Conservation (phyloP, 2,888 invertebrate species). For the Oligia latruncula region DNA sequence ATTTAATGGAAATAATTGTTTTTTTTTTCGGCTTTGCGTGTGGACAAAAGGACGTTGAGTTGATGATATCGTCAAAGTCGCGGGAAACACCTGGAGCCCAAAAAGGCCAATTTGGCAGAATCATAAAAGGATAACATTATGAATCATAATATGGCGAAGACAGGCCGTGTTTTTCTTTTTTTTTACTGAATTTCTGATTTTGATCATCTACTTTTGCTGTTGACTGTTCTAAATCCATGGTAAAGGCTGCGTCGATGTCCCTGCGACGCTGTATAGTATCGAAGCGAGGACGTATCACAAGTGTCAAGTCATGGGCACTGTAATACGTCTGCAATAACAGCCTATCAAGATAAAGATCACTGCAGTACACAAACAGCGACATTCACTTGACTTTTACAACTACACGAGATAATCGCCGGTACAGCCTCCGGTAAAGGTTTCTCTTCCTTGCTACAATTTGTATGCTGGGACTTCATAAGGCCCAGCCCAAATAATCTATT, state of each 20-base stretch:
- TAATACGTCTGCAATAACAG: slow-evolving; percentile 4
- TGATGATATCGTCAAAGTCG: too few species aligned
- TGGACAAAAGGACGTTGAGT: too few species aligned
- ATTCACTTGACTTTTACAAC: slow-evolving; percentile 56
- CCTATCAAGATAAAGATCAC: slow-evolving; percentile 42
- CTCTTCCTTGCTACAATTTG: slow-evolving; percentile 12
- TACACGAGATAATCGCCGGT: slow-evolving; percentile 13
- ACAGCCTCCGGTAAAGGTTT: slow-evolving; percentile 24
- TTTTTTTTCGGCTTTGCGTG: too few species aligned
- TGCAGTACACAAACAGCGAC: slow-evolving; percentile 12
- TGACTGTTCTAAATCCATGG: too few species aligned
- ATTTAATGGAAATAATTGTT: not conserved
- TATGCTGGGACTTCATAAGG: not conserved
- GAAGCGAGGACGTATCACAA: not conserved
- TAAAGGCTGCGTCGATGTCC: not conserved
- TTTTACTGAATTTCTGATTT: too few species aligned
- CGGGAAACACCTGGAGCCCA: too few species aligned
- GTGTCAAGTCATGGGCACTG: not conserved
- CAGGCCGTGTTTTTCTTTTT: too few species aligned
- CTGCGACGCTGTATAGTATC: not conserved
- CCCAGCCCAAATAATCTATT: not conserved
- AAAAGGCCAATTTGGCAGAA: too few species aligned
- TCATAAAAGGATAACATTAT: too few species aligned
- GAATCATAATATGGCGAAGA: too few species aligned
- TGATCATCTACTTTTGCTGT: too few species aligned